Conservation (phyloP, 2,888 invertebrate species). For the Cantharis rustica region DNA sequence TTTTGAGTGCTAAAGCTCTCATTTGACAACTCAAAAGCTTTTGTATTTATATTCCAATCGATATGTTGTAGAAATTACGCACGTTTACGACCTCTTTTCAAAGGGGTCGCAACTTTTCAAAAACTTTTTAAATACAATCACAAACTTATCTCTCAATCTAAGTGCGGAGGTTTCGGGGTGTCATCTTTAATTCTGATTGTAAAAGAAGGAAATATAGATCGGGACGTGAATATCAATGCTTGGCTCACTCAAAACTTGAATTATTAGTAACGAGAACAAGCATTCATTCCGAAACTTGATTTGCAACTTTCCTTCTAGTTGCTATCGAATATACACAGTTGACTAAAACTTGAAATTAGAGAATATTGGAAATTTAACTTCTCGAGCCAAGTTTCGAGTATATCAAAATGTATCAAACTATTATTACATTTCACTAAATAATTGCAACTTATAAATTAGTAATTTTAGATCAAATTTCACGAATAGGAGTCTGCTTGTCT, state of each 20-base stretch:
- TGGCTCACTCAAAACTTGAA: constrained; percentile 34
- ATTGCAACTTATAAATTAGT: not conserved
- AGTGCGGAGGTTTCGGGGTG: constrained; percentile 42
- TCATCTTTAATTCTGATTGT: constrained; percentile 50
- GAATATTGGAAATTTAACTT: constrained; percentile 15
- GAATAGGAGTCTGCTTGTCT: not conserved
- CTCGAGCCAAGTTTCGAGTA: constrained; percentile 14
- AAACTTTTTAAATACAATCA: constrained; percentile 45
- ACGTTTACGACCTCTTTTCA: not conserved
- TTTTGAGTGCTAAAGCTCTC: constrained; percentile 9
- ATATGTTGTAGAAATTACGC: not conserved
- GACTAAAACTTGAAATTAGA: constrained; percentile 22
- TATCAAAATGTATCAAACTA: constrained; percentile 21
- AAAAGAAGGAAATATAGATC: constrained; percentile 39
- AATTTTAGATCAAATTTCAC: not conserved
- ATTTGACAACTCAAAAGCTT: constrained; percentile 13
- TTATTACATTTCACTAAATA: not conserved
- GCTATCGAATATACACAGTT: constrained; percentile 23
- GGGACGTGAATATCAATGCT: constrained; percentile 41
- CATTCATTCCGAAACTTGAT: constrained; percentile 17
- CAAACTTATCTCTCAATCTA: constrained; percentile 47
- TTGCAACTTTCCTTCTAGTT: constrained; percentile 23
- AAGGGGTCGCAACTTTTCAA: no score
- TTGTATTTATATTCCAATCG: not conserved
- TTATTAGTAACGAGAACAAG: constrained; percentile 43